Evolutionary conservation across 2,797 vertebrate genomes (phyloP).

Genomic region (Anableps anableps): DNA sequence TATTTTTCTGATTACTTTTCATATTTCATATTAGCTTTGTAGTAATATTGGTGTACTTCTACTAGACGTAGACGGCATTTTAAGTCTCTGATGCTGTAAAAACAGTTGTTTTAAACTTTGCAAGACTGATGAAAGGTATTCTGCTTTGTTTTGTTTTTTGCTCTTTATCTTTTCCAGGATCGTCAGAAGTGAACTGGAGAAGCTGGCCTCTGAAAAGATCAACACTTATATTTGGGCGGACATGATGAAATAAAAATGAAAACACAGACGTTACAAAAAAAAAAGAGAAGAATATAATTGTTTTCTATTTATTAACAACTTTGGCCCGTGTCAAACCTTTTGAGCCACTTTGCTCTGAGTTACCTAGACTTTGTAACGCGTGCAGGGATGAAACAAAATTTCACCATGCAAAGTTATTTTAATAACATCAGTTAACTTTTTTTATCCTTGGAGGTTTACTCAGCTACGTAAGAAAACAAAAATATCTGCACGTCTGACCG

Average conservation of each 20-base stretch:
- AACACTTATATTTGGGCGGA: slow-evolving; percentile 77
- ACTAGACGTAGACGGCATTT: not conserved
- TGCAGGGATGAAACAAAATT: slow-evolving; percentile 76
- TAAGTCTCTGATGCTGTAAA: not conserved
- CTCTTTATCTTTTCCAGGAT: slow-evolving; percentile 80
- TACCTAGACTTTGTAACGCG: slow-evolving; percentile 56
- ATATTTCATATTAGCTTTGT: not conserved
- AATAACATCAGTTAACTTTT: slow-evolving; percentile 66
- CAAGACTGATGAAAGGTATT: not conserved
- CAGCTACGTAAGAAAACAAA: slow-evolving; percentile 67
- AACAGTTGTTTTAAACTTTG: not conserved
- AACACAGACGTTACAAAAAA: slow-evolving; percentile 70
- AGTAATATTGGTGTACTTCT: not conserved
- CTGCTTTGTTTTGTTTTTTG: not conserved
- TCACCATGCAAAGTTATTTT: slow-evolving; percentile 72
- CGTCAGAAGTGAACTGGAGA: slow-evolving; percentile 93
- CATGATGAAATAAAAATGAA: slow-evolving; percentile 74
- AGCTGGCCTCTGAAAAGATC: slow-evolving; percentile 76
- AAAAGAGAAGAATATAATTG: slow-evolving; percentile 67
- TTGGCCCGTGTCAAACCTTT: slow-evolving; percentile 73
- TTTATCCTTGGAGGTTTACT: slow-evolving; percentile 63
- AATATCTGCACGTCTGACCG: slow-evolving; percentile 79
- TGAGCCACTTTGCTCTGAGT: slow-evolving; percentile 71
- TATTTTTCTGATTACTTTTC: not conserved
- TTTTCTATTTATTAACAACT: slow-evolving; percentile 82